Conservation (phyloP, 2,888 invertebrate species). For the Acleris literana region DNA sequence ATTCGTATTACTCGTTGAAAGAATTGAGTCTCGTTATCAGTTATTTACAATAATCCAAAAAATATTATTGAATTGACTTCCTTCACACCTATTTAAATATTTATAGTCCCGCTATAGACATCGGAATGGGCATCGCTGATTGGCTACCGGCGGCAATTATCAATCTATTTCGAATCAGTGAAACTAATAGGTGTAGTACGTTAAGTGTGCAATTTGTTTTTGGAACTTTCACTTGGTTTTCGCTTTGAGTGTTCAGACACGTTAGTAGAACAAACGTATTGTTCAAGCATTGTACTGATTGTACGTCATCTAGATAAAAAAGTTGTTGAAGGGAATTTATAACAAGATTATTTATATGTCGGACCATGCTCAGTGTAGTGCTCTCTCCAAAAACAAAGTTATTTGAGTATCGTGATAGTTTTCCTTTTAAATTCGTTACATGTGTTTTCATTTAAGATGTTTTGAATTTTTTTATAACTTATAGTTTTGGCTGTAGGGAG, state of each 20-base stretch:
- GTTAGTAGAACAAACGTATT: neutral
- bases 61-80: neutral
- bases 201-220: constrained; percentile 26
- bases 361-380: too few species aligned
- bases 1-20: too few species aligned
- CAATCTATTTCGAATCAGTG: constrained; percentile 48
- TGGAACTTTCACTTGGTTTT: constrained; percentile 31
- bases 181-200: constrained; percentile 37
- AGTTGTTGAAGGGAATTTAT: too few species aligned
- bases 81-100: neutral
- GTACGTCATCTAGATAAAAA: too few species aligned
- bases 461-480: too few species aligned
- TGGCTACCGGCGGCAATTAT: constrained; percentile 39
- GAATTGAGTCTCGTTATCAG: too few species aligned
- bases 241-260: constrained; percentile 1
- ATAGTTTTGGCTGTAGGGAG: too few species aligned
- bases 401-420: too few species aligned
- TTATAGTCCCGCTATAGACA: neutral
- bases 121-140: constrained; percentile 3
- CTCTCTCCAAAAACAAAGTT: too few species aligned
- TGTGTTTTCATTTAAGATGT: too few species aligned
- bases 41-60: neutral
- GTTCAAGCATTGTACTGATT: neutral
- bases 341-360: too few species aligned
- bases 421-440: too few species aligned